Conservation (phyloP, 2,888 invertebrate species). For the Cyclophora albipunctata region DNA sequence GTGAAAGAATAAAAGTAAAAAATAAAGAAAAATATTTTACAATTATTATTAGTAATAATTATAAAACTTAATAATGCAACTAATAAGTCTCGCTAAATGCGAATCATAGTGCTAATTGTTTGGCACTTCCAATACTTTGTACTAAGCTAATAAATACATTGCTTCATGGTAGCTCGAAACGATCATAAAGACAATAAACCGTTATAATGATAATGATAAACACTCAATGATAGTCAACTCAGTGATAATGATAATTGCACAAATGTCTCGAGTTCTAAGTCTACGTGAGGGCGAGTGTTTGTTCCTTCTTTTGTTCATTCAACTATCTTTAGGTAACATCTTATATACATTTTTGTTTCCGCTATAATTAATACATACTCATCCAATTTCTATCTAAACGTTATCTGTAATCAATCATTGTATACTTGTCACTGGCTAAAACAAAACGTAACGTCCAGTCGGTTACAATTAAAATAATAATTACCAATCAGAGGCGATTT, state of each 20-base stretch:
- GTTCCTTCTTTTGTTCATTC: conserved; percentile 63
- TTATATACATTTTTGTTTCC: conserved; percentile 45
- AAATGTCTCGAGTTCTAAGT: conserved; percentile 46
- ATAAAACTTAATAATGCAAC: conserved; percentile 53
- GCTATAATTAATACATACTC: conserved; percentile 6
- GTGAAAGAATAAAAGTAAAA: conserved; percentile 44
- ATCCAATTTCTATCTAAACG: conserved; percentile 61
- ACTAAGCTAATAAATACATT: conserved; percentile 64
- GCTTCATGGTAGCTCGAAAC: conserved; percentile 58
- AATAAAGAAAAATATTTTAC: conserved; percentile 32
- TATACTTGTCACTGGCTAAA: conserved; percentile 40
- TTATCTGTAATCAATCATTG: conserved; percentile 31
- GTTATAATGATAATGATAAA: conserved; percentile 29
- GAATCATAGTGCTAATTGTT: conserved; percentile 60
- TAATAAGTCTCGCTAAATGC: conserved; percentile 60
- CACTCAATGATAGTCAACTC: conserved; percentile 23
- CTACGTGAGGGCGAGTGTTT: conserved; percentile 72
- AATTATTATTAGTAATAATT: conserved; percentile 38
- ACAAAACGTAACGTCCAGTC: conserved; percentile 25
- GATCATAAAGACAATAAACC: conserved; percentile 40
- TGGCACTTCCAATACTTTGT: conserved; percentile 70
- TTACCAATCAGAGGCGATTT: conserved; percentile 70
- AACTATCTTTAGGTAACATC: conserved; percentile 47
- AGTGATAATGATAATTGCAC: conserved; percentile 60
- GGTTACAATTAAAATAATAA: conserved; percentile 23